Percentiles rank a stretch among this genome's conserved stretches.
Conservation (phyloP, 2,797 vertebrate species). For the Poecilia gillii region DNA sequence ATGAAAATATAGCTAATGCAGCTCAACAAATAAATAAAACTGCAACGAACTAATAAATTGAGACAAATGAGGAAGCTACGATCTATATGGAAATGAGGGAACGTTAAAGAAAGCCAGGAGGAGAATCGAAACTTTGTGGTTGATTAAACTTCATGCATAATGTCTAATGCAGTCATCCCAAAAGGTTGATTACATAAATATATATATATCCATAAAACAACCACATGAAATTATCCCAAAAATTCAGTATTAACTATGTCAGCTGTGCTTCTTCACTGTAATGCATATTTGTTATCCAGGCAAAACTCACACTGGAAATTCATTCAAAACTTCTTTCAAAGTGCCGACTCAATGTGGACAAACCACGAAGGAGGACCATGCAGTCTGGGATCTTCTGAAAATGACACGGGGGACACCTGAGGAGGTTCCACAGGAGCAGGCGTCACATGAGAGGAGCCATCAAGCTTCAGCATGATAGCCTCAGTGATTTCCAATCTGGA, state of each 20-base stretch:
- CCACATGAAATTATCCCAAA: neutral
- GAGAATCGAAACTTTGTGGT: neutral
- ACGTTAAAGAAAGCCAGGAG: constrained; percentile 16
- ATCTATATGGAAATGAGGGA: constrained; percentile 48
- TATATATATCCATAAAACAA: neutral
- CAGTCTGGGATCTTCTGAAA: neutral
- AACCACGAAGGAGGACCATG: neutral
- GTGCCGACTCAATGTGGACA: neutral
- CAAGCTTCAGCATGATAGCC: no score
- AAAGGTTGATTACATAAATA: no score
- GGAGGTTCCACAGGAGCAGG: no score
- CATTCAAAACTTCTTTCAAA: neutral
- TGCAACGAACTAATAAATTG: neutral
- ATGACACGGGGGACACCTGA: no score
- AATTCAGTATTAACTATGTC: neutral
- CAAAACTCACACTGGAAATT: neutral
- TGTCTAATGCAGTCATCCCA: neutral
- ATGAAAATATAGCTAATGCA: neutral
- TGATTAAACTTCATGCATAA: neutral
- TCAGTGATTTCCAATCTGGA: no score
- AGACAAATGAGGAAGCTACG: constrained; percentile 60
- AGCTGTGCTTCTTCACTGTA: neutral
- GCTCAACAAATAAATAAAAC: neutral
- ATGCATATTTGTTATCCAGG: neutral
- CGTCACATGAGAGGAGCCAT: no score